Evolutionary conservation across 2,113 vertebrate genomes (phyloP), one percentile per base, ranked within the genome.

Genomic region (Platycercus adscitus): DNA sequence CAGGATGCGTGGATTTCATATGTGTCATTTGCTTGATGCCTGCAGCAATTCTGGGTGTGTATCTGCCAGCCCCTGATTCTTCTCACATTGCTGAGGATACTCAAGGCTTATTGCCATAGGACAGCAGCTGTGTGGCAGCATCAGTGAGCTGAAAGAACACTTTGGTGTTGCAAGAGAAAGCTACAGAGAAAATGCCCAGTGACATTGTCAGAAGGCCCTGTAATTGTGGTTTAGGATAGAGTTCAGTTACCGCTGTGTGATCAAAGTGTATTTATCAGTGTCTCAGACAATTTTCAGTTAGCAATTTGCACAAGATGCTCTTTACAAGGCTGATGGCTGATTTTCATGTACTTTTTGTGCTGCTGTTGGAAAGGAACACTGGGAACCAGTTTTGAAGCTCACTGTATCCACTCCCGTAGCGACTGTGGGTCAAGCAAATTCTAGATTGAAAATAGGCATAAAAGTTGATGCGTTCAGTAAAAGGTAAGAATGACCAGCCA

Each of bases 1-100:
- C 47, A 39, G 69, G 24, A 70, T 47, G 47, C 37, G 61, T 0
- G 2, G 24, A 49, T 81, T 80, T 78, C 1, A 0, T 55, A 1
- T 8, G 14, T 76, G 53, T 69, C 23, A 7, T 86, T 88, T 88
- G 31, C 29, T 75, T 1, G 4, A 13, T 6, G 13, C 23, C 76
- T 83, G 58, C 72, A 88, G 86, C 68, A 65, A 3, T 61, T 70
- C 26, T 77, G 63, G n/a, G 19, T 60, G n/a, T 53, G 1, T 28
- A 20, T 69, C 28, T 95, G 49, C 63, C 72, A 89, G 64, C 33
- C n/a, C 20, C 63, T 23, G 5, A 65, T 63, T 70, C 63, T 77
- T 75, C 33, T 86, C 41, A 33, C 21, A 0, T 21, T 70, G n/a
- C 83, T 86, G 46, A 63, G 43, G 53, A 8, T 53, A 29, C 68